These are phyloP conservation scores for Jaculus jaculus DNA, from an alignment of 2,113 vertebrate species.

Conservation along the genomic window DNA sequence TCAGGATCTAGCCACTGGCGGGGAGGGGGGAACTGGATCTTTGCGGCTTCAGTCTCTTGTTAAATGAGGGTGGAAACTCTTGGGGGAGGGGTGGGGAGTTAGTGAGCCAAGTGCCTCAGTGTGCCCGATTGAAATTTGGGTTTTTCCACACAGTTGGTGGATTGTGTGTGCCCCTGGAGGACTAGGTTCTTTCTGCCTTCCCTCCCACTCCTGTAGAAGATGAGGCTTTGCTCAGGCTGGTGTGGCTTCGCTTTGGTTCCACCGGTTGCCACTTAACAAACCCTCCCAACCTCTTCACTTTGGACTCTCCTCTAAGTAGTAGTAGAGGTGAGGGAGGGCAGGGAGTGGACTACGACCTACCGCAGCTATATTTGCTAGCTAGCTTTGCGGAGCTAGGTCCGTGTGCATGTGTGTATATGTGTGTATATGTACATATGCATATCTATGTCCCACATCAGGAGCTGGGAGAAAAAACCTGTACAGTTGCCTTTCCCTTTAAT, in stretches of 20 bases:
- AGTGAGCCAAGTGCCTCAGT: slow-evolving; percentile 75
- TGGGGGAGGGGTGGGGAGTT: slow-evolving; percentile 16
- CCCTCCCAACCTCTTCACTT: slow-evolving; percentile 24
- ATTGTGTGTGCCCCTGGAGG: slow-evolving; percentile 30
- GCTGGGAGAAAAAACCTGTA: slow-evolving; percentile 77
- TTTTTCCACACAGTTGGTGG: slow-evolving; percentile 51
- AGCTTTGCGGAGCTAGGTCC: slow-evolving; percentile 67
- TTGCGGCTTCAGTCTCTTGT: slow-evolving; percentile 6
- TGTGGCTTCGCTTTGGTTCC: neutral
- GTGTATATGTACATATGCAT: slow-evolving; percentile 46
- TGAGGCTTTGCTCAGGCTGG: slow-evolving; percentile 38
- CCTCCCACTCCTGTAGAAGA: neutral
- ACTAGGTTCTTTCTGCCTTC: neutral
- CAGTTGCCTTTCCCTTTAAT: slow-evolving; percentile 71
- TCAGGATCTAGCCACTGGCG: neutral
- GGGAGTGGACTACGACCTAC: slow-evolving; percentile 49
- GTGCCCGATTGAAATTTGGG: slow-evolving; percentile 57
- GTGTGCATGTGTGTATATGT: slow-evolving; percentile 45
- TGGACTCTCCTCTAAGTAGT: slow-evolving; percentile 50
- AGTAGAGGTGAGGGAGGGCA: neutral
- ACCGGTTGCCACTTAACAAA: neutral
- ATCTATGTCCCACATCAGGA: slow-evolving; percentile 57
- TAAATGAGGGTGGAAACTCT: slow-evolving; percentile 42
- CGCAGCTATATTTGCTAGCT: slow-evolving; percentile 66
- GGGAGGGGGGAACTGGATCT: neutral